Evolutionary conservation across 2,797 vertebrate species (phyloP).

Genomic region (Ispidina lecontei): DNA sequence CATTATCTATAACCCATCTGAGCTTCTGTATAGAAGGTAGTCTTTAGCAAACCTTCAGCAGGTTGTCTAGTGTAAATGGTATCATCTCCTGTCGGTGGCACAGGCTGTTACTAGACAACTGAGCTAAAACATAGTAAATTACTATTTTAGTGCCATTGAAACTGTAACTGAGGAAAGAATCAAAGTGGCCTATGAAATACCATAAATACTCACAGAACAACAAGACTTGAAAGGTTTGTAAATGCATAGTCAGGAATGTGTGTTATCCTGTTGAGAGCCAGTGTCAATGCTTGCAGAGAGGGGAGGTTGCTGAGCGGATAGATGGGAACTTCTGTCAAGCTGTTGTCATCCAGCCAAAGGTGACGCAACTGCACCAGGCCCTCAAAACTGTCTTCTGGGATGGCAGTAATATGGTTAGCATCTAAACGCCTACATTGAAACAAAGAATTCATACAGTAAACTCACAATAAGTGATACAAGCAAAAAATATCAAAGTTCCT

Average conservation of each 20-base stretch:
- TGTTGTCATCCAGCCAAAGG: slow-evolving; percentile 98
- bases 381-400: slow-evolving; percentile 94
- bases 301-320: slow-evolving; percentile 89
- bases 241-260: slow-evolving; percentile 93
- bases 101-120: background rate
- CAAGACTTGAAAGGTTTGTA: slow-evolving; percentile 93
- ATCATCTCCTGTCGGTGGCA: background rate
- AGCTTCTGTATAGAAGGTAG: background rate
- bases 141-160: background rate
- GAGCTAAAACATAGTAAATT: background rate
- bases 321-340: slow-evolving; percentile 89
- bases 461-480: background rate
- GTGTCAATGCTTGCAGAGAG: slow-evolving; percentile 92
- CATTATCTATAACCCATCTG: background rate
- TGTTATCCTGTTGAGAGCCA: slow-evolving; percentile 94
- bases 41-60: background rate
- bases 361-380: slow-evolving; percentile 93
- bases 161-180: background rate
- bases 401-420: slow-evolving; percentile 93
- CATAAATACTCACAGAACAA: slow-evolving; percentile 91
- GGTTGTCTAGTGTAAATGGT: fast-evolving
- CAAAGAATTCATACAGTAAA: background rate
- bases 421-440: slow-evolving; percentile 86
- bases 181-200: background rate
- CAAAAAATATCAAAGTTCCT: background rate